Evolutionary conservation across 1,140 invertebrate genomes (phyloP).

Genomic region (Megathymus violae): DNA sequence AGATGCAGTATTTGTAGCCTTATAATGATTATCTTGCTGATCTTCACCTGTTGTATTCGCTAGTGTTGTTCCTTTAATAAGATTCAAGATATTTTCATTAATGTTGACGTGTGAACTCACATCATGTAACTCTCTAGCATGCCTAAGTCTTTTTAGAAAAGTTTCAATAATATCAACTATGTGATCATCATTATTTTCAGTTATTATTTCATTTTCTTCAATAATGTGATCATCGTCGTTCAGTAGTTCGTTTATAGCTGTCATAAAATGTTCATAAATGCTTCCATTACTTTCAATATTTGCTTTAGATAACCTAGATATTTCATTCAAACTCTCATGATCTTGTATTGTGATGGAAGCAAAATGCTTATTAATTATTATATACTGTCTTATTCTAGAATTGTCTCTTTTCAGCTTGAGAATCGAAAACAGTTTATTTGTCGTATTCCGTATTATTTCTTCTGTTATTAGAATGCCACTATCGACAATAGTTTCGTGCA

Average conservation of each 20-base stretch:
- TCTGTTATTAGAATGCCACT: slow-evolving; percentile 32
- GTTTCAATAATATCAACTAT: slow-evolving; percentile 43
- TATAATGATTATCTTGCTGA: slow-evolving; percentile 6
- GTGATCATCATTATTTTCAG: slow-evolving; percentile 33
- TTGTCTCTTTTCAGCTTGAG: slow-evolving; percentile 45
- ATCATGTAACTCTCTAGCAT: slow-evolving; percentile 44
- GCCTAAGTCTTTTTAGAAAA: slow-evolving; percentile 48
- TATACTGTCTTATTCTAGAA: slow-evolving; percentile 47
- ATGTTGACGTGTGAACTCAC: slow-evolving; percentile 41
- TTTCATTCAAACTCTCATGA: slow-evolving; percentile 48
- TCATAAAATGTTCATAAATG: slow-evolving; percentile 49
- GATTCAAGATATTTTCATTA: slow-evolving; percentile 49
- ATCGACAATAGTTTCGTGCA: neutral
- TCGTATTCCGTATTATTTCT: slow-evolving; percentile 40
- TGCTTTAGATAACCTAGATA: slow-evolving; percentile 53
- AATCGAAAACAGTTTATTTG: slow-evolving; percentile 48
- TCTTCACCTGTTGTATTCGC: slow-evolving; percentile 14
- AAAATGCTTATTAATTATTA: slow-evolving; percentile 56
- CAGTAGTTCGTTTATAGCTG: slow-evolving; percentile 57
- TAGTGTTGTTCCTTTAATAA: slow-evolving; percentile 33
- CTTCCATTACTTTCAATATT: slow-evolving; percentile 41
- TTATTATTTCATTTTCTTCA: slow-evolving; percentile 29
- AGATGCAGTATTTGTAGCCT: slow-evolving; percentile 24
- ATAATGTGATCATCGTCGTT: slow-evolving; percentile 40
- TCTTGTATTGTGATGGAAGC: slow-evolving; percentile 48